These are phyloP conservation scores for Drosophila nr. perissopoda DNA, from an alignment of 2,888 invertebrate genomes.

Conservation along the genomic window DNA sequence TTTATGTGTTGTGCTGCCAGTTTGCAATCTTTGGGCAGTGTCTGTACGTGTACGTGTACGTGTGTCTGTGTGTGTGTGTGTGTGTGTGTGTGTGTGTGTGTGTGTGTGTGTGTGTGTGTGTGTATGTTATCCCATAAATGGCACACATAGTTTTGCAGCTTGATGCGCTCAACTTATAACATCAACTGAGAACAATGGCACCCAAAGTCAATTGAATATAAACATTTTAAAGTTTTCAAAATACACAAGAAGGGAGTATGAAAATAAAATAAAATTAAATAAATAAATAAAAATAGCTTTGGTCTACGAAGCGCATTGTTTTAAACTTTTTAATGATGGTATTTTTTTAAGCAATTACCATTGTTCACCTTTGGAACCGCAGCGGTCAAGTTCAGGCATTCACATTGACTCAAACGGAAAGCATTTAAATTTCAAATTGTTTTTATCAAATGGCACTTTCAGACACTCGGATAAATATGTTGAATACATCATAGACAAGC, in stretches of 20 bases:
- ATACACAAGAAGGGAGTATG: neutral
- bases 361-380: neutral
- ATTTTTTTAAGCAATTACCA: neutral
- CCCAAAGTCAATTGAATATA: constrained; percentile 14
- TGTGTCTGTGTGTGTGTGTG: too few species aligned
- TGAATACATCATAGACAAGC: neutral
- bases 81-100: neutral
- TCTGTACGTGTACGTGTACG: neutral
- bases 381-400: neutral
- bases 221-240: neutral
- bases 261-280: neutral
- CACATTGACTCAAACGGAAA: neutral
- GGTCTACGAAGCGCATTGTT: neutral
- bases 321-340: neutral
- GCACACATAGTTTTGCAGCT: constrained; percentile 31
- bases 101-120: neutral
- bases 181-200: constrained; percentile 21
- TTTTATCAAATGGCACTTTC: neutral
- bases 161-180: constrained; percentile 43
- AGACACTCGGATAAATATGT: neutral
- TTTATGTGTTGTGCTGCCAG: neutral
- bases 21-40: neutral
- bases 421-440: constrained; percentile 7
- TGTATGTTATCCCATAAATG: constrained; percentile 6
- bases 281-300: neutral